Evolutionary conservation across 1,140 invertebrate species (phyloP).

Genomic region (Polypedilum vanderplanki): DNA sequence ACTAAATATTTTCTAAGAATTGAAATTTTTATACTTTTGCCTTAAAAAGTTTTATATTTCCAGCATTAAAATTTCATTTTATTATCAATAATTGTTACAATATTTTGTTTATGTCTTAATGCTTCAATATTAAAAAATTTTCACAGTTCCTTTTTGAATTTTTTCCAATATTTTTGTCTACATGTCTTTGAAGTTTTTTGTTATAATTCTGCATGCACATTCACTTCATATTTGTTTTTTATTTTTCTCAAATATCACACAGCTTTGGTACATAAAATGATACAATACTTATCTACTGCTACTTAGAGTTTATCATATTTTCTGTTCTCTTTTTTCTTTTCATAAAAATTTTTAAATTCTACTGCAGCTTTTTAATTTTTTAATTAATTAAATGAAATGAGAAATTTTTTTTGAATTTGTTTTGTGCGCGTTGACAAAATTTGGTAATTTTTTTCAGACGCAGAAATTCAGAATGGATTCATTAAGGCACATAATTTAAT

Average conservation of each 20-base stretch:
- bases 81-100: not conserved
- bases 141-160: conserved; percentile 4
- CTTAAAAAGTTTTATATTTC: not conserved
- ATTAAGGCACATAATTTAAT: too few relatives aligned
- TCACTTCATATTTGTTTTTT: not conserved
- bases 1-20: too few relatives aligned
- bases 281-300: not conserved
- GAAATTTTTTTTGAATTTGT: not conserved
- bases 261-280: conserved; percentile 4
- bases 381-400: conserved; percentile 7
- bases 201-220: not conserved
- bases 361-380: not conserved
- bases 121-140: not conserved
- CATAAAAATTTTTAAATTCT: not conserved
- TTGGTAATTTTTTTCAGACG: too few relatives aligned
- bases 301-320: not conserved
- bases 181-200: not conserved
- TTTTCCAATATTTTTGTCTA: not conserved
- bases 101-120: conserved; percentile 4
- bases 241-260: conserved; percentile 12
- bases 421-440: not conserved
- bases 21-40: not conserved
- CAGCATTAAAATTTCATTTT: not conserved
- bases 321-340: not conserved
- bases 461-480: too few relatives aligned